These are phyloP conservation scores for Coturnix japonica DNA, from an alignment of 2,113 vertebrate species.

Conservation along the genomic window DNA sequence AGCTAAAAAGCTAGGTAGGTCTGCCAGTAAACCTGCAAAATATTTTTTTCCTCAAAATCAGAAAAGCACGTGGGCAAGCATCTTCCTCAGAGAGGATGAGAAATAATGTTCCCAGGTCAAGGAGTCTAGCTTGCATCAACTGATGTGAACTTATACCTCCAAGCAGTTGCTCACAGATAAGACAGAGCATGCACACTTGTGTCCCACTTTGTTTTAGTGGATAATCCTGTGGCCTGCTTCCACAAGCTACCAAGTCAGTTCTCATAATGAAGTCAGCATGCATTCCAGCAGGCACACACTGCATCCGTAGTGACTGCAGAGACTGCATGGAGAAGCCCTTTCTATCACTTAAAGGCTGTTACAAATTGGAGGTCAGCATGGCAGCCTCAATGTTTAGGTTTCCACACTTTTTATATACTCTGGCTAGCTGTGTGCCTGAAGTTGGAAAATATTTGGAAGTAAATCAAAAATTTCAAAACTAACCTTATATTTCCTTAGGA, in stretches of 20 bases:
- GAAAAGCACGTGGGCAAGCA: background rate
- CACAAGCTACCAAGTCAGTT: background rate
- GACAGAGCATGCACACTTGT: background rate
- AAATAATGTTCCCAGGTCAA: background rate
- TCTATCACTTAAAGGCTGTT: slow-evolving; percentile 24
- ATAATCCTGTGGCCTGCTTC: background rate
- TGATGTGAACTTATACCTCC: background rate
- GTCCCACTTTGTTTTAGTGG: background rate
- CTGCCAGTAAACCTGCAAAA: background rate
- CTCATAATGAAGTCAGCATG: background rate
- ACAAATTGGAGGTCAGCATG: slow-evolving; percentile 31
- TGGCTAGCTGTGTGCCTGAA: slow-evolving; percentile 47
- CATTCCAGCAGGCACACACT: background rate
- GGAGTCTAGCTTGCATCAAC: background rate
- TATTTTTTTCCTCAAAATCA: background rate
- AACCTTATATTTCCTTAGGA: slow-evolving; percentile 55
- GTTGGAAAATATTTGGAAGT: slow-evolving; percentile 65
- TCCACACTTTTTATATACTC: slow-evolving; percentile 54
- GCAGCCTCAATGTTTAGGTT: slow-evolving; percentile 44
- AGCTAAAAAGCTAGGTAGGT: background rate
- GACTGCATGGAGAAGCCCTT: background rate
- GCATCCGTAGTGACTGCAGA: background rate
- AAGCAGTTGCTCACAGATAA: background rate
- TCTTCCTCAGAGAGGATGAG: background rate
- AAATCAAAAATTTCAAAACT: slow-evolving; percentile 58